A percentile compares a stretch with the other conserved stretches of the same genome.
phyloP scores from a whole-genome alignment of 2,797 vertebrate species.

The Rousettus madagascariensis region DNA sequence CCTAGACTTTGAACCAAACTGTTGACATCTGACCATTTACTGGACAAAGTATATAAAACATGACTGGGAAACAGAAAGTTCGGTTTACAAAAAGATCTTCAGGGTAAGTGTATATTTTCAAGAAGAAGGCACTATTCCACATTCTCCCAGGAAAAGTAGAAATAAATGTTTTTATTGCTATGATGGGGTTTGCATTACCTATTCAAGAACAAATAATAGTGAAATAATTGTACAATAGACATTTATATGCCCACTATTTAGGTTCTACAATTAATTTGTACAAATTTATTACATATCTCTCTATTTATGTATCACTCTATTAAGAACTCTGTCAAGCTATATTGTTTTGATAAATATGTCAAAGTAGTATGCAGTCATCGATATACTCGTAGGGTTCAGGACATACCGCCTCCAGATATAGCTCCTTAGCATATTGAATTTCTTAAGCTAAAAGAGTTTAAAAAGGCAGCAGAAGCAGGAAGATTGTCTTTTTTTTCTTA shows the following conservation, averaged over 20 bases:
- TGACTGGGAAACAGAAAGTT: not conserved
- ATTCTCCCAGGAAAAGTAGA: not conserved
- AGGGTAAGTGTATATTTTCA: not conserved
- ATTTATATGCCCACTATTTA: not conserved
- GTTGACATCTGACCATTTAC: not conserved
- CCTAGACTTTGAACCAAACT: not conserved
- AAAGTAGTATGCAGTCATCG: not conserved
- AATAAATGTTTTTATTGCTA: not conserved
- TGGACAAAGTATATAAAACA: not conserved
- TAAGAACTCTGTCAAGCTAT: not conserved
- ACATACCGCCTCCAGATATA: not conserved
- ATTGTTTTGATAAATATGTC: not conserved
- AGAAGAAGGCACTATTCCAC: not conserved
- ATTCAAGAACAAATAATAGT: not conserved
- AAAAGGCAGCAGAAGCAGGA: not conserved
- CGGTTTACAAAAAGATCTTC: not conserved
- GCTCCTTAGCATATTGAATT: not conserved
- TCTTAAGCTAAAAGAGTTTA: not conserved
- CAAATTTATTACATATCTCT: not conserved
- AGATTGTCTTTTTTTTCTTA: not conserved
- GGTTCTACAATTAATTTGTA: not conserved
- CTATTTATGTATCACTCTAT: not conserved
- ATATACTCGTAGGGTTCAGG: not conserved
- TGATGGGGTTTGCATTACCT: not conserved
- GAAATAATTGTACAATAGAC: not conserved